Percentiles rank a stretch among this genome's conserved stretches.
Evolutionary conservation across 2,797 vertebrate species (phyloP).

Genomic region (Etheostoma nigrum): DNA sequence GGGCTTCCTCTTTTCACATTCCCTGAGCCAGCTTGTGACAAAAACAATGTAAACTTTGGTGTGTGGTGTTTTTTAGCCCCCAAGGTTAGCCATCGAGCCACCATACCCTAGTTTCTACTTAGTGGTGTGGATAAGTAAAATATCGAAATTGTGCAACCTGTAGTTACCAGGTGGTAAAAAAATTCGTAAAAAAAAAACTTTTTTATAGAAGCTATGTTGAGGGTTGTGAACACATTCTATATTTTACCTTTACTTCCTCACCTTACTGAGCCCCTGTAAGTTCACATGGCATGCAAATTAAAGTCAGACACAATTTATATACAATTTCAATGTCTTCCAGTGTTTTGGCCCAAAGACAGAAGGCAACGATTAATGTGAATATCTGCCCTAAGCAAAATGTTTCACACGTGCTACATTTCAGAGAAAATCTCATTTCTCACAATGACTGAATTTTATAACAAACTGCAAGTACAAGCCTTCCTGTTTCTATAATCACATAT

Average conservation of each 20-base stretch:
- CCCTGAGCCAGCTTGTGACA: neutral
- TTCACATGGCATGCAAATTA: neutral
- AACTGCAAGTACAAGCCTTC: conserved; percentile 62
- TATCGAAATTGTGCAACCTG: neutral
- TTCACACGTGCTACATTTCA: conserved; percentile 13
- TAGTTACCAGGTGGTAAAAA: too few species aligned
- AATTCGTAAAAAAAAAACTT: too few species aligned
- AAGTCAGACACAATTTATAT: neutral
- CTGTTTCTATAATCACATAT: conserved; percentile 53
- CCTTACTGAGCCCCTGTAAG: neutral
- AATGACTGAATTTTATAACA: conserved; percentile 59
- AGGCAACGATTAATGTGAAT: neutral
- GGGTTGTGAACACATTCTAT: neutral
- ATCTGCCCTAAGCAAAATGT: neutral
- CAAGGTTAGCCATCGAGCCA: neutral
- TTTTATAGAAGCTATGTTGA: too few species aligned
- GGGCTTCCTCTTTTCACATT: neutral
- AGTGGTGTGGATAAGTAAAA: neutral
- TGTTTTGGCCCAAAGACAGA: neutral
- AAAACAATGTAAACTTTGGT: neutral
- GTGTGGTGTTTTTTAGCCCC: too few species aligned
- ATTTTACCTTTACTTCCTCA: neutral
- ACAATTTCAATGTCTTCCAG: neutral
- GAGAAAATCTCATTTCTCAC: conserved; percentile 55
- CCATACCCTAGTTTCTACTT: neutral